Base-by-base conservation (phyloP, 1,140 invertebrate species). In the Meloidogyne hapla region DNA sequence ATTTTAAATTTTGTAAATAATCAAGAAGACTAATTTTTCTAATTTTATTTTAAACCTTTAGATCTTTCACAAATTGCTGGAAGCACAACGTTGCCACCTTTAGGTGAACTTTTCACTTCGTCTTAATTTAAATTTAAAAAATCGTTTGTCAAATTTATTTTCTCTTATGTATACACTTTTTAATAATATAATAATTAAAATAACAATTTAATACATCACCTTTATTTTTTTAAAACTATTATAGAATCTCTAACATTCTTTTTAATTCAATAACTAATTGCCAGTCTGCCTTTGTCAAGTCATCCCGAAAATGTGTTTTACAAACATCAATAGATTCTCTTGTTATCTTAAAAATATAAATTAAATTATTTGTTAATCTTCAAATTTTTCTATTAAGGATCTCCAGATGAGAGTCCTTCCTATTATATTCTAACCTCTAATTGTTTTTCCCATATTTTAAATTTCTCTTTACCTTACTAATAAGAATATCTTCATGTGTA, bases 231-330 rank as follows among this genome's bases (percentile, higher is more conserved):
- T 33, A 33, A 33, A 33, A 33, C 33, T 33, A 33, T 33, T 56
- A 56, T 56, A 56, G n/a, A n/a, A 56, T 56, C 18, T n/a, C n/a
- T 56, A 56, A 56, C 48, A 56, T 56, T 56, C 48, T 56, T n/a
- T 56, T 56, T 56, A 56, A n/a, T 56, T 56, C 48, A 56, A 56
- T 56, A 5, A 56, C n/a, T 9, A 56, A 56, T 56, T 56, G 48
- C 48, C 48, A 56, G 6, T 56, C 48, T n/a, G 48, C 91, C 88
- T 98, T 98, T 79, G 92, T 88, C 70, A 99, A 90, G 88, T 99
- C 97, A 81, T 97, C 94, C 74, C 97, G 91, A 91, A 99, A 99
- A 89, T 98, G 96, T 79, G 98, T 93, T 89, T 99, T 99, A 88
- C 96, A 97, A 3, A 94, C 95, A 89, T 99, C 96, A 84, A 99